Percentiles rank a stretch among this genome's conserved stretches.
phyloP scores from a whole-genome alignment of 1,140 invertebrate genomes.

The Euborellia annulipes region DNA sequence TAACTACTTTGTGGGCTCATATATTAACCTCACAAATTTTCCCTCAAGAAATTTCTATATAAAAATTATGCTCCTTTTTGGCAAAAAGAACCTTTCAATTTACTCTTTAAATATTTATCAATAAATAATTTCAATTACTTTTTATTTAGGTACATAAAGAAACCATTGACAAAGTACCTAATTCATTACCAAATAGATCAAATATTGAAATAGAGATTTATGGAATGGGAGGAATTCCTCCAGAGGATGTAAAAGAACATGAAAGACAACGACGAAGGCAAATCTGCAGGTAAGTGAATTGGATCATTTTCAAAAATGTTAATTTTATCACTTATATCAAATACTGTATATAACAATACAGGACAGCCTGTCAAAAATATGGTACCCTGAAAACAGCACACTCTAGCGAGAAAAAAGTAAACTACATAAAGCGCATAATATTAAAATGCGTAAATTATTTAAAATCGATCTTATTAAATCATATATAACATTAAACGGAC shows the following conservation, averaged over 20 bases:
- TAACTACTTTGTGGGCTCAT: no score
- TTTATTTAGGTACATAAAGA: slow-evolving; percentile 90
- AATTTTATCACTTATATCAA: no score
- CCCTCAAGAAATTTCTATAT: not conserved
- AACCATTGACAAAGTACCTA: slow-evolving; percentile 98
- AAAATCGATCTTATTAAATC: no score
- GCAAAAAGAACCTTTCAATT: slow-evolving; percentile 1
- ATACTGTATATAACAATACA: no score
- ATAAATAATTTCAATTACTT: slow-evolving; percentile 5
- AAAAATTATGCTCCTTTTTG: not conserved
- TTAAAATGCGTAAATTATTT: no score
- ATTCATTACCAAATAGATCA: slow-evolving; percentile 90
- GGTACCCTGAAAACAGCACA: no score
- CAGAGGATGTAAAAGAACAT: slow-evolving; percentile 86
- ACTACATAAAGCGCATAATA: no score
- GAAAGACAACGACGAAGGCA: slow-evolving; percentile 65
- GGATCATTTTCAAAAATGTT: no score
- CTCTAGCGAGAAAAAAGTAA: no score
- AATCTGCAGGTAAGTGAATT: slow-evolving; percentile 5
- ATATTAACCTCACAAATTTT: not conserved
- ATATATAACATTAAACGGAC: no score
- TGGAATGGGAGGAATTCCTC: slow-evolving; percentile 99
- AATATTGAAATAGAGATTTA: slow-evolving; percentile 99
- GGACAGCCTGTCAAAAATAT: no score
- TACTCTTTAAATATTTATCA: not conserved